These are phyloP conservation scores for Paracyclopina nana DNA, from an alignment of 1,140 invertebrate species.

Conservation along the genomic window DNA sequence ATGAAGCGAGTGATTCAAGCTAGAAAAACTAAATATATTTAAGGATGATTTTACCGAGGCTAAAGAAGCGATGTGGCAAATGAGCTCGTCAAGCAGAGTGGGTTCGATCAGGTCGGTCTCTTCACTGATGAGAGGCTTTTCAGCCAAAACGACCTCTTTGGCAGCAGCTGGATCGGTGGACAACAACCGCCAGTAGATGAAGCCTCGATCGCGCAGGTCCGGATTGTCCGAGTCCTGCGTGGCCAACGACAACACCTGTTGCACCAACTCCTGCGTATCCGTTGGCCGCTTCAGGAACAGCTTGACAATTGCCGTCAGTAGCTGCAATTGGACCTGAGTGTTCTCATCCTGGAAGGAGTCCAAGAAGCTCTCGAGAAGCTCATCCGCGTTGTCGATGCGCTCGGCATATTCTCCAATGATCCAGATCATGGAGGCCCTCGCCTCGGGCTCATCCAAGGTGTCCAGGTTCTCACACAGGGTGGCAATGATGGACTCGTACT, in stretches of 20 bases:
- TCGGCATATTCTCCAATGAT: constrained; percentile 99
- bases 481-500: constrained; percentile 98
- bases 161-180: constrained; percentile 96
- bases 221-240: constrained; percentile 90
- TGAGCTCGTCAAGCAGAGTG: constrained; percentile 89
- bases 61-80: constrained; percentile 95
- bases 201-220: constrained; percentile 90
- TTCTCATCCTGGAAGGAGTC: constrained; percentile 99
- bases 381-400: constrained; percentile 97
- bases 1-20: too few species aligned
- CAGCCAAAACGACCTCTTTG: constrained; percentile 96
- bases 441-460: constrained; percentile 95
- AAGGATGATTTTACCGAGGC: too few species aligned
- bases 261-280: constrained; percentile 94
- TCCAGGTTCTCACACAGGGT: constrained; percentile 95
- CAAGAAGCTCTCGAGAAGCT: constrained; percentile 89
- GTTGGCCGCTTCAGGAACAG: constrained; percentile 92
- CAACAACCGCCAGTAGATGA: constrained; percentile 96
- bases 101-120: constrained; percentile 97
- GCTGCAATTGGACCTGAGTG: constrained; percentile 89
- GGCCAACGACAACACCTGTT: constrained; percentile 35
- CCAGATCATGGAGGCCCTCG: constrained; percentile 99
- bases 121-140: constrained; percentile 89
- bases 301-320: constrained; percentile 95
- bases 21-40: too few species aligned